A percentile compares a stretch with the other conserved stretches of the same genome.
Evolutionary conservation across 2,888 invertebrate genomes (phyloP).

Genomic region (Xanthia togata): DNA sequence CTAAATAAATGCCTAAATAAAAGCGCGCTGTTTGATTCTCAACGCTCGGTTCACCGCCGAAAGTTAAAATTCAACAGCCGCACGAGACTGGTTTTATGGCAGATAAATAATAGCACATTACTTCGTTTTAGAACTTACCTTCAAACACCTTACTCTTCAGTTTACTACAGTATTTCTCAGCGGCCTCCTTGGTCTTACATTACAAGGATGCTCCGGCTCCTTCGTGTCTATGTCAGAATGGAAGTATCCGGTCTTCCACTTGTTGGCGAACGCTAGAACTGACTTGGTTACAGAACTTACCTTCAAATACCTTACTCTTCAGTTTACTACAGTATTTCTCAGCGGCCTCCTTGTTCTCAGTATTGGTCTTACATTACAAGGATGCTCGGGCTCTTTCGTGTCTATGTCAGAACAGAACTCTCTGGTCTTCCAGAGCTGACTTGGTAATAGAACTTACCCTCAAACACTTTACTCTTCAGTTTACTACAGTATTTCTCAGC

Average conservation of each 20-base stretch:
- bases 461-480: slow-evolving; percentile 92
- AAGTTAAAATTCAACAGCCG: not conserved
- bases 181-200: slow-evolving; percentile 92
- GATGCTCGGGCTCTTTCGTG: slow-evolving; percentile 91
- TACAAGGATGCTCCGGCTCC: slow-evolving; percentile 93
- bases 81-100: not conserved
- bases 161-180: slow-evolving; percentile 93
- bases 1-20: not conserved
- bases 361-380: slow-evolving; percentile 95
- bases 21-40: not conserved
- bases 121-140: slow-evolving; percentile 85
- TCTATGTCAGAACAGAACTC: slow-evolving; percentile 93
- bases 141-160: slow-evolving; percentile 93
- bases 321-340: slow-evolving; percentile 93
- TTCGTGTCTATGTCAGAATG: slow-evolving; percentile 92
- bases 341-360: slow-evolving; percentile 93
- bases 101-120: not conserved
- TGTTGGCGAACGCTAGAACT: slow-evolving; percentile 97
- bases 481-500: slow-evolving; percentile 94
- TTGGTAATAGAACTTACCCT: slow-evolving; percentile 81
- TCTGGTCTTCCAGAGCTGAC: slow-evolving; percentile 94
- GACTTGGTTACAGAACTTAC: slow-evolving; percentile 84
- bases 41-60: not conserved
- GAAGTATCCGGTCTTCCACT: slow-evolving; percentile 95
- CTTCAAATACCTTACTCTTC: slow-evolving; percentile 92